phyloP scores from a whole-genome alignment of 2,888 invertebrate species.

The Lumbricus terrestris region DNA sequence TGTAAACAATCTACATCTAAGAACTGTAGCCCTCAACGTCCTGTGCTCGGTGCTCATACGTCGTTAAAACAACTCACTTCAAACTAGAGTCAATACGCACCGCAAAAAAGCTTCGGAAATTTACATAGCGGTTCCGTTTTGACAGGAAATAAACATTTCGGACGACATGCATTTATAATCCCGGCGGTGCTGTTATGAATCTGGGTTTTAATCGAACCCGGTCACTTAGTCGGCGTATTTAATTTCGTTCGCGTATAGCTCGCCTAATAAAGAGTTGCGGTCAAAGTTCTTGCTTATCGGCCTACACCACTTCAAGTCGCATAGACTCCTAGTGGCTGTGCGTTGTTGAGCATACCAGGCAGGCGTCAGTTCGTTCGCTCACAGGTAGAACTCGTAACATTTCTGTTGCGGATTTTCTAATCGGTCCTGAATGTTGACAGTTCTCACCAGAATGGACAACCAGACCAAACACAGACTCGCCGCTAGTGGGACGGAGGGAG shows the following conservation, averaged over 20 bases:
- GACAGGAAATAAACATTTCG: not conserved
- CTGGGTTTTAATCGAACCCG: not conserved
- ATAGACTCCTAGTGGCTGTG: too few relatives aligned
- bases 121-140: not conserved
- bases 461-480: too few relatives aligned
- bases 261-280: not conserved
- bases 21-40: not conserved
- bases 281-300: not conserved
- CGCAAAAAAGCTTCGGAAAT: not conserved
- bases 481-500: not conserved
- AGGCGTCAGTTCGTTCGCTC: not conserved
- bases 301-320: not conserved
- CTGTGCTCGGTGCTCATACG: not conserved
- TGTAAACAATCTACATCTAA: not conserved
- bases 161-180: not conserved
- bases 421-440: not conserved
- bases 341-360: not conserved
- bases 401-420: not conserved
- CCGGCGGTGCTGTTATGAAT: not conserved
- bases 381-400: slow-evolving; percentile 3
- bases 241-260: not conserved
- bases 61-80: not conserved
- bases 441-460: not conserved
- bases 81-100: not conserved
- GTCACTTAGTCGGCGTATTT: not conserved